Percentiles rank a stretch among this genome's conserved stretches.
Evolutionary conservation across 2,113 vertebrate species (phyloP).

Genomic region (Ctenodactylus gundi): DNA sequence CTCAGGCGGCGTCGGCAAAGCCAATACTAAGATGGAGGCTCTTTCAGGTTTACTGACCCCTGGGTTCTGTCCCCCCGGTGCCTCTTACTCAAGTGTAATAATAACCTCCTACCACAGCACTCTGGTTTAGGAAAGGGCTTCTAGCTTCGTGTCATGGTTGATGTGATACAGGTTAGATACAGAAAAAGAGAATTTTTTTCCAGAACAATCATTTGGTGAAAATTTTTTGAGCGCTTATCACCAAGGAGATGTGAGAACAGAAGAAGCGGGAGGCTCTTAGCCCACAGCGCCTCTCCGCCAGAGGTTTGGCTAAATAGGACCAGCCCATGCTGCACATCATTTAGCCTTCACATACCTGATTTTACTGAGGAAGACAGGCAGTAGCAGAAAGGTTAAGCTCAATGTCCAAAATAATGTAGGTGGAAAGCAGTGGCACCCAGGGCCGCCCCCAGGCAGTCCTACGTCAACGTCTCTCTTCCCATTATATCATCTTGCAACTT

Average conservation of each 20-base stretch:
- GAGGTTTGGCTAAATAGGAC: background rate
- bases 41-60: background rate
- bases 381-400: background rate
- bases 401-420: background rate
- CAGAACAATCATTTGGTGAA: background rate
- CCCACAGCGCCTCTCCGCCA: background rate
- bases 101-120: background rate
- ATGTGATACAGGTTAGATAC: background rate
- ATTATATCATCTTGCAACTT: background rate
- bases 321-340: background rate
- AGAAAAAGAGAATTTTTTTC: background rate
- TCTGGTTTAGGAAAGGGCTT: background rate
- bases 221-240: background rate
- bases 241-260: background rate
- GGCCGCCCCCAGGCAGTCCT: background rate
- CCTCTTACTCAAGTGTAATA: background rate
- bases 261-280: background rate
- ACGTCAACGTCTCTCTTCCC: background rate
- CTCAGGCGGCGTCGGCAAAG: background rate
- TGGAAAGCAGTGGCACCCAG: background rate
- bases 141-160: background rate
- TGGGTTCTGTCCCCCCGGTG: background rate
- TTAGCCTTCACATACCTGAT: background rate
- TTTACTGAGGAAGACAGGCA: background rate
- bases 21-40: background rate